A percentile compares a stretch with the other conserved stretches of the same genome.
phyloP scores from a whole-genome alignment of 2,113 vertebrate genomes.

The Psittacula cyanocephala region DNA sequence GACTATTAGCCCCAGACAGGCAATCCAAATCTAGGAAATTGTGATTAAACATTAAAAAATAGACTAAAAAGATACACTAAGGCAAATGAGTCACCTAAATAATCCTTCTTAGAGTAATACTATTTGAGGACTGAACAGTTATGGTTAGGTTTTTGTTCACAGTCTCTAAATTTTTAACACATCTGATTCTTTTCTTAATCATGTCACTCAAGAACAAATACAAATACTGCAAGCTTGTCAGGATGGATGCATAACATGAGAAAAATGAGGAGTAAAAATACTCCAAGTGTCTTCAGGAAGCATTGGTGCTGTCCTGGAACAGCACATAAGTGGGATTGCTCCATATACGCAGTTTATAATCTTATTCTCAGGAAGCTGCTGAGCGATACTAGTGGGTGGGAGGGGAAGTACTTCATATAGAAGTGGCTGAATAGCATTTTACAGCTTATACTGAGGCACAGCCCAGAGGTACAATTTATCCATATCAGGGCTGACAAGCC shows the following conservation, averaged over 20 bases:
- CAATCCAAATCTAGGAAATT: neutral
- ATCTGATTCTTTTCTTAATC: neutral
- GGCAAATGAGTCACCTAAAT: neutral
- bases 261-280: neutral
- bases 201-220: neutral
- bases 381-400: neutral
- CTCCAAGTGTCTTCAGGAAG: neutral
- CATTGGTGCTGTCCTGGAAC: neutral
- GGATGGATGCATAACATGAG: neutral
- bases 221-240: neutral
- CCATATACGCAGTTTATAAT: neutral
- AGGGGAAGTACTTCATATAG: neutral
- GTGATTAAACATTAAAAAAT: neutral
- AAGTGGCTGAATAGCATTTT: slow-evolving; percentile 21
- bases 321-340: neutral
- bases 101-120: neutral
- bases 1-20: neutral
- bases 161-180: neutral
- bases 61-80: neutral
- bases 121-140: neutral
- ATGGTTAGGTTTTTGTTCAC: neutral
- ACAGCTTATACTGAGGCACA: neutral
- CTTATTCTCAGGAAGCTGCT: slow-evolving; percentile 3
- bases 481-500: neutral
- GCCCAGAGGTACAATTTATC: neutral